Base-by-base conservation (phyloP, 2,113 vertebrate genomes). In the Amazona vittata region DNA sequence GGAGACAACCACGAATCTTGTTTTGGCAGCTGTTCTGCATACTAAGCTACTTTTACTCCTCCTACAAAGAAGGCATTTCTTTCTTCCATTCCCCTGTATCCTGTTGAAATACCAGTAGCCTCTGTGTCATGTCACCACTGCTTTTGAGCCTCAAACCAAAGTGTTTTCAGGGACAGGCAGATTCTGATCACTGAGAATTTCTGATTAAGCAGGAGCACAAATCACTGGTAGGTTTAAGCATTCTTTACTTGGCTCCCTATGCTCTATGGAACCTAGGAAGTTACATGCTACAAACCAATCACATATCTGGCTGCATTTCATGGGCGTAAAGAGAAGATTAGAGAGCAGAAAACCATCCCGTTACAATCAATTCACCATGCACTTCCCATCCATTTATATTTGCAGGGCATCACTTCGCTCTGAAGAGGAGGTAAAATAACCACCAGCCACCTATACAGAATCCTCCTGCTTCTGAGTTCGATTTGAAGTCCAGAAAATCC, bases 1-100 rank as follows among this genome's bases (percentile, higher is more conserved):
- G 83, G 52, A 91, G 37, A 41, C 1, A 0, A 60, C 78, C 52
- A n/a, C 0, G 0, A 35, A 49, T 64, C 39, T 71, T 70, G 37
- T 43, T 93, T 83, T 81, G 69, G 80, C 75, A 94, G 81, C 46
- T 63, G 46, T 63, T 83, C 84, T 82, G 69, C 86, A 86, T 81
- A 94, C 49, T 86, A 89, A 95, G 67, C 59, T 75, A 62, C 59
- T 91, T 96, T 41, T 75, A 73, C 49, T 57, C 39, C 37, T 84
- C 31, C 81, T 47, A 35, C 47, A 89, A 86, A 82, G 47, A 70
- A 79, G 43, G 19, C 13, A 13, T 43, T 90, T 92, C 55, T 83
- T 91, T 79, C 37, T 84, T 46, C 37, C 75, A 41, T 73, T 86
- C 14, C 41, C 33, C 21, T 59, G 21, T 15, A 59, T 22, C 24